Conservation (phyloP, 2,797 vertebrate genomes). For the Acipenser transmontanus region DNA sequence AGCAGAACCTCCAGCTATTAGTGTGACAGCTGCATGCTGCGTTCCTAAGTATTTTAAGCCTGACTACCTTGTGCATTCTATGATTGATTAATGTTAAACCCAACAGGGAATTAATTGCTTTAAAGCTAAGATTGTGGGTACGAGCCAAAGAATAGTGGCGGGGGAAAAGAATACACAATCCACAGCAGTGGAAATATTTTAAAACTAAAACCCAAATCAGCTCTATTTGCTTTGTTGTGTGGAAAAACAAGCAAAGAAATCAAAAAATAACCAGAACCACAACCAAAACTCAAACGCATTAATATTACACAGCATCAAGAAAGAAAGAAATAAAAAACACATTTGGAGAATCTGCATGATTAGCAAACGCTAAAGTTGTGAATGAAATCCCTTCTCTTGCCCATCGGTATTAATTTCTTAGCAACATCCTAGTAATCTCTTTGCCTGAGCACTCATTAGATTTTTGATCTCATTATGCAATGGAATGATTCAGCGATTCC, state of each 20-base stretch:
- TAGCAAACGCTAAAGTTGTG: too few species aligned
- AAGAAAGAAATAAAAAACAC: too few species aligned
- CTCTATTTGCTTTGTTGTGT: background rate
- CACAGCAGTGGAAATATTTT: background rate
- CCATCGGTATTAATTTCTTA: too few species aligned
- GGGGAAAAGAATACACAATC: background rate
- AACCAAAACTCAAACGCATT: too few species aligned
- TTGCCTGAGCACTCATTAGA: background rate
- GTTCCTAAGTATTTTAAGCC: constrained; percentile 4
- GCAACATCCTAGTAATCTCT: background rate
- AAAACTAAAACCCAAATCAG: background rate
- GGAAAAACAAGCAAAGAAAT: background rate
- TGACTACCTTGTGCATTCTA: background rate
- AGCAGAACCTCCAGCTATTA: constrained; percentile 3
- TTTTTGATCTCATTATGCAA: background rate
- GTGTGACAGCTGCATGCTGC: constrained; percentile 8
- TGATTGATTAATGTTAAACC: constrained; percentile 8
- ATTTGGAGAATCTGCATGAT: too few species aligned
- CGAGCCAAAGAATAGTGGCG: background rate
- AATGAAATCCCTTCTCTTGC: too few species aligned
- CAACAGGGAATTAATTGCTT: constrained; percentile 9
- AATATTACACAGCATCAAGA: too few species aligned
- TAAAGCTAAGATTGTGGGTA: background rate
- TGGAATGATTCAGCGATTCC: too few species aligned
- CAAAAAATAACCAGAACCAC: background rate